A percentile compares a stretch with the other conserved stretches of the same genome.
Conservation (phyloP, 2,797 vertebrate genomes). For the Amblyraja radiata region DNA sequence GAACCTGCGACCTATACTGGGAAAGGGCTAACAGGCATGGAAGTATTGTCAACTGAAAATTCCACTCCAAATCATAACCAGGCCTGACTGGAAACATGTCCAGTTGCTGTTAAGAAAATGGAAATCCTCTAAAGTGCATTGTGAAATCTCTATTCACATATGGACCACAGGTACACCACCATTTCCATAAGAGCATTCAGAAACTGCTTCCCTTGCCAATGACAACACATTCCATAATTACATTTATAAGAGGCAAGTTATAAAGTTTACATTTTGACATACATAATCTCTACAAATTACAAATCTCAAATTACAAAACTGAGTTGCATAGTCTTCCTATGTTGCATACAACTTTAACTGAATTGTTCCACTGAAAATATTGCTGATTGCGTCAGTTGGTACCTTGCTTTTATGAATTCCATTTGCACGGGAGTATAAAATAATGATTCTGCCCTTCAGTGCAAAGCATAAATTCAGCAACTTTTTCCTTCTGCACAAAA, state of each 20-base stretch:
- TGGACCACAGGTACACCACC: neutral
- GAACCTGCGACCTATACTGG: neutral
- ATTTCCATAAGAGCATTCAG: neutral
- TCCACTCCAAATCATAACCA: neutral
- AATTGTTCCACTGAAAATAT: neutral
- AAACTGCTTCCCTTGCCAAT: neutral
- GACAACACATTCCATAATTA: neutral
- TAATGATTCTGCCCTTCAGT: neutral
- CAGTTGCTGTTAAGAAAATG: neutral
- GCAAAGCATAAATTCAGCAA: neutral
- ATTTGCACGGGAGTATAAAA: neutral
- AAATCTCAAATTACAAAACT: neutral
- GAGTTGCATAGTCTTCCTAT: neutral
- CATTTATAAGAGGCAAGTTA: neutral
- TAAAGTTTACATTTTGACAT: neutral
- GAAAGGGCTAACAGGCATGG: neutral
- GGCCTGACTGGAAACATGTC: neutral
- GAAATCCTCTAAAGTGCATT: neutral
- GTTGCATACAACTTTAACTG: neutral
- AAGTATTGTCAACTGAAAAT: neutral
- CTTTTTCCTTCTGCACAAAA: neutral
- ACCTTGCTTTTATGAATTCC: neutral
- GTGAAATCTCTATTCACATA: neutral
- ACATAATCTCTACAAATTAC: neutral
- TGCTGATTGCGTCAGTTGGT: too few relatives aligned